phyloP scores from a whole-genome alignment of 2,888 invertebrate species.

The Ephialtes manifestator region DNA sequence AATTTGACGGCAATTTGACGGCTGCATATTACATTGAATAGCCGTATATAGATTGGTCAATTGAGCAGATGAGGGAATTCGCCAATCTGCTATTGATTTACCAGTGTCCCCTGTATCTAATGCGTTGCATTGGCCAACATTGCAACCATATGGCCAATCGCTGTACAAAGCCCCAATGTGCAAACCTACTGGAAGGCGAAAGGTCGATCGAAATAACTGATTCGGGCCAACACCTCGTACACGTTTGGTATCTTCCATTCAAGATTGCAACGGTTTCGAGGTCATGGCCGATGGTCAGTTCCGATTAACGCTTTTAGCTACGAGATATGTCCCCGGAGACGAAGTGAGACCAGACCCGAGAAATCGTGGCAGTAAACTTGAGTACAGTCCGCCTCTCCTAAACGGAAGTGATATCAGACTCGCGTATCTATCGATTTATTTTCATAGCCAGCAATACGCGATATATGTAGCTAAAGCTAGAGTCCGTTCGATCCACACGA shows the following conservation, averaged over 20 bases:
- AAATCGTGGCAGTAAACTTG: constrained; percentile 13
- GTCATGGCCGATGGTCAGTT: constrained; percentile 78
- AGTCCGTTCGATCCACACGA: constrained; percentile 37
- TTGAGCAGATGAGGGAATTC: too few species aligned
- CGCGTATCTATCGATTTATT: constrained; percentile 59
- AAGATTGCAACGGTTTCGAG: constrained; percentile 77
- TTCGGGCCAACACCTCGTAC: constrained; percentile 28
- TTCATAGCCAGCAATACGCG: constrained; percentile 20
- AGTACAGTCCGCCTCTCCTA: constrained; percentile 19
- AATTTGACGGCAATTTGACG: too few species aligned
- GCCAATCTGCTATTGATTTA: neutral
- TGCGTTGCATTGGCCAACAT: neutral
- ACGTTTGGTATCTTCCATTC: constrained; percentile 43
- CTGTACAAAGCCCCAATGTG: neutral
- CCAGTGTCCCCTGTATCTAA: neutral
- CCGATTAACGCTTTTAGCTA: constrained; percentile 53
- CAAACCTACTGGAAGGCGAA: constrained; percentile 21
- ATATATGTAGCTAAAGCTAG: constrained; percentile 2
- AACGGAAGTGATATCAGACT: constrained; percentile 27
- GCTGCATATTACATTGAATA: too few species aligned
- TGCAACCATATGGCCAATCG: neutral
- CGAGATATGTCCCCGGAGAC: constrained; percentile 17
- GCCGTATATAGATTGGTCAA: too few species aligned
- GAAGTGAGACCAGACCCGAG: constrained; percentile 31
- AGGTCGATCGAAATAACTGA: constrained; percentile 62